Percentiles rank a stretch among this genome's conserved stretches.
These are phyloP conservation scores for Catostylus mosaicus DNA, from an alignment of 30 jellyfish, hydroid and myxozoan genomes.

Conservation along the genomic window DNA sequence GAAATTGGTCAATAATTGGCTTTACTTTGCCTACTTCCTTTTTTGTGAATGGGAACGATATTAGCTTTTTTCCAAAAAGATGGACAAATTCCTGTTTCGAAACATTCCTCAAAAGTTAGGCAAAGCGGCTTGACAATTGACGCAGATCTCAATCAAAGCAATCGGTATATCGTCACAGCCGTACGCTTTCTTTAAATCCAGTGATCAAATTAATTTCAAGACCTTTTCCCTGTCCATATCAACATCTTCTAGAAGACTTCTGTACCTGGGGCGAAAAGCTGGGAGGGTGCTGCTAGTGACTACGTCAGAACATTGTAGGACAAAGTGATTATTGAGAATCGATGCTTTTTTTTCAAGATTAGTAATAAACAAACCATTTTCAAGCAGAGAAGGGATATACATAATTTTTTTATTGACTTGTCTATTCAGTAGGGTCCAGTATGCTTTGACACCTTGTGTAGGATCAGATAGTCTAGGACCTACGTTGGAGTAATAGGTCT, in stretches of 20 bases:
- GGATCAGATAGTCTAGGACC: conserved; percentile 36
- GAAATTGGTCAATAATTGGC: no score
- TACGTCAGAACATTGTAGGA: neutral
- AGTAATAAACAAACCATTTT: conserved; percentile 5
- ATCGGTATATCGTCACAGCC: neutral
- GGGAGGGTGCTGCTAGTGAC: neutral
- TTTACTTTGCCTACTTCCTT: no score
- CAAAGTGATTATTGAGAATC: neutral
- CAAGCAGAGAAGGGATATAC: neutral
- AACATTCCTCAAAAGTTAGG: neutral
- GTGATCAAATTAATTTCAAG: no score
- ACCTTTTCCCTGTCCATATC: neutral
- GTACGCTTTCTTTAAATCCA: neutral
- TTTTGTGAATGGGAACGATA: no score
- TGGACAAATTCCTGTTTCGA: no score
- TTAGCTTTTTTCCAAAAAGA: no score
- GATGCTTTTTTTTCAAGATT: conserved; percentile 4
- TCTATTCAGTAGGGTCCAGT: conserved; percentile 26
- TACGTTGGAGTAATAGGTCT: neutral
- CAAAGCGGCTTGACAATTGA: neutral
- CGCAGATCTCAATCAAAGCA: neutral
- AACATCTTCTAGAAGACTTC: neutral
- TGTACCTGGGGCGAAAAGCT: neutral
- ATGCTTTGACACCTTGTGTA: conserved; percentile 18
- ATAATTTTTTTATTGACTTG: neutral